Base-by-base conservation (phyloP, 2,113 vertebrate species). In the Murina feae region DNA sequence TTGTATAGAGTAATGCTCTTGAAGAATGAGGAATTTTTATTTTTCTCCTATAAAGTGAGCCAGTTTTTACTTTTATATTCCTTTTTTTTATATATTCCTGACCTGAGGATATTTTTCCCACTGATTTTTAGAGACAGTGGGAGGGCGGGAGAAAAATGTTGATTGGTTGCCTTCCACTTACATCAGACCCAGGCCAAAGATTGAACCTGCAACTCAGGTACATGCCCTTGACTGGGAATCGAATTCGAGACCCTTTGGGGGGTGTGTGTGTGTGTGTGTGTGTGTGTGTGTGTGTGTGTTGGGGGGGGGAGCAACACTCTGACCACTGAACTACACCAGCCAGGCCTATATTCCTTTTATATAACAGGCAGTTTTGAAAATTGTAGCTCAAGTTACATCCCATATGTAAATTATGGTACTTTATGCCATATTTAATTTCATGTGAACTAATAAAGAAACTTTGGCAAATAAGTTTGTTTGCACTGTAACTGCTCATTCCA, bases 301-400 rank as follows among this genome's bases (percentile, higher is more conserved):
- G 51, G 17, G 2, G 53, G 55, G 9, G 8, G 55, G 1, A 0
- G 21, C 9, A 21, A 25, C 9, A 25, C 63, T 65, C 30, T 65
- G 30, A 32, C 13, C 30, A 32, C 63, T 32, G 30, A 65, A 6
- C 12, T 6, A 32, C 5, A 65, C 5, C 14, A 32, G 30, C 30
- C 63, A 65, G 30, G 63, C 13, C 30, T 65, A 65, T 63, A 63
- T 63, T 63, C 60, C 60, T 63, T 63, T 63, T 30, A 53, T 8
- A 20, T n/a, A 65, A 51, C 2, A 63, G 51, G 83, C 23, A 66
- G 18, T 71, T 91, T 81, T 63, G 49, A 85, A 96, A 96, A 96
- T 23, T 55, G 18, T 2, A 84, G 71, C 0, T 2, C 13, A 76
- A 58, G 42, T 42, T 92, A 78, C 47, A 86, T 16, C 35, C 11